Percentiles rank a stretch among this genome's conserved stretches.
These are phyloP conservation scores for Oryctes rhinoceros DNA, from an alignment of 1,140 invertebrate genomes.

Conservation along the genomic window DNA sequence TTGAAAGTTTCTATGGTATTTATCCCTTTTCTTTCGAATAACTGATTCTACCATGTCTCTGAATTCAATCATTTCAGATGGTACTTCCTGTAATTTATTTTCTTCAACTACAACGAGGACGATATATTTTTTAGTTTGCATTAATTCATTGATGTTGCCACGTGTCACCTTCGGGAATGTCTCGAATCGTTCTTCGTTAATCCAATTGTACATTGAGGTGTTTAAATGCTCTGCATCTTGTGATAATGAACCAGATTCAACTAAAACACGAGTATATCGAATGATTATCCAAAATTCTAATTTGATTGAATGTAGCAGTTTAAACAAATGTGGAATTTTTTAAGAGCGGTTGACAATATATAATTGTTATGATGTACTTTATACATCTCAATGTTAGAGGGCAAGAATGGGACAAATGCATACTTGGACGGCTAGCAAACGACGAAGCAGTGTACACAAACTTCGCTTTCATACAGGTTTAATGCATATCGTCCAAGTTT, in stretches of 20 bases:
- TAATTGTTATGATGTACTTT: too few relatives aligned
- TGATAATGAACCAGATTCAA: constrained; percentile 42
- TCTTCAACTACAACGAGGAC: constrained; percentile 88
- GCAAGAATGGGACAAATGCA: too few relatives aligned
- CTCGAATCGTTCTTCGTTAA: constrained; percentile 89
- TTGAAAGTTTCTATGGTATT: constrained; percentile 85
- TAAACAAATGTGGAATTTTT: too few relatives aligned
- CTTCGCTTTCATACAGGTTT: too few relatives aligned
- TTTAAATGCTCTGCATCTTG: constrained; percentile 62
- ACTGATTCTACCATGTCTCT: constrained; percentile 85
- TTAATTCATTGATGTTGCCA: constrained; percentile 83
- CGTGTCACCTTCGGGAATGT: constrained; percentile 88
- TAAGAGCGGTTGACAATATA: too few relatives aligned
- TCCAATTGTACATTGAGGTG: constrained; percentile 80
- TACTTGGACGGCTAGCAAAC: too few relatives aligned
- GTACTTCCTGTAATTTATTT: constrained; percentile 84
- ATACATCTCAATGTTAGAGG: too few relatives aligned
- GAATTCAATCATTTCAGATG: constrained; percentile 83
- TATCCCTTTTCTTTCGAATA: constrained; percentile 77
- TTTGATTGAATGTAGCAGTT: too few relatives aligned
- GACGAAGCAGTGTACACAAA: too few relatives aligned
- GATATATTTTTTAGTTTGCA: constrained; percentile 85
- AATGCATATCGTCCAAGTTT: too few relatives aligned
- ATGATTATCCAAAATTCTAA: background rate
- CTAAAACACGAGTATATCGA: background rate